A percentile compares a stretch with the other conserved stretches of the same genome.
Conservation (phyloP, 2,888 invertebrate species). For the Ceramica pisi region DNA sequence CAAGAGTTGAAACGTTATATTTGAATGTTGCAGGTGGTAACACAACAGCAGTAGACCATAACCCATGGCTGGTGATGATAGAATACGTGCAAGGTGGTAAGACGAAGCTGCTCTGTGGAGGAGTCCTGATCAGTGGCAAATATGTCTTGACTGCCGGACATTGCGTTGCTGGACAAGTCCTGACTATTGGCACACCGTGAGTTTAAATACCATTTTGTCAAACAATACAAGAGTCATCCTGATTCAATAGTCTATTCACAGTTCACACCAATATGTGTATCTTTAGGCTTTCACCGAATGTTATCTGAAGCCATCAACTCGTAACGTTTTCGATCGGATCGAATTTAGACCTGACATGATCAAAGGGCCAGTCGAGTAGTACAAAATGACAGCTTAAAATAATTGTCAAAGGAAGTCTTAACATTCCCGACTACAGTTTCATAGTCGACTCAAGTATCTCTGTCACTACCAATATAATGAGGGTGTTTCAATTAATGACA, state of each 20-base stretch:
- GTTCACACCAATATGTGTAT: too few relatives aligned
- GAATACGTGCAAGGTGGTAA: conserved; percentile 76
- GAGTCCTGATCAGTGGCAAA: conserved; percentile 87
- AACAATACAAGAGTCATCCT: not conserved
- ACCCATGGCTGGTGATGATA: conserved; percentile 90
- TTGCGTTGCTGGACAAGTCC: conserved; percentile 84
- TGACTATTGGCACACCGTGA: conserved; percentile 84
- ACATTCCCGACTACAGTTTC: not conserved
- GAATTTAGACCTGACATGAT: too few relatives aligned
- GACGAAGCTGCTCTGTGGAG: conserved; percentile 78
- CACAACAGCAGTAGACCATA: conserved; percentile 87
- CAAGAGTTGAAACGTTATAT: conserved; percentile 1
- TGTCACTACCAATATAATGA: not conserved
- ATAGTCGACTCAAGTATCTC: not conserved
- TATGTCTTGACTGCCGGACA: conserved; percentile 91
- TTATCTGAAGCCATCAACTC: not conserved
- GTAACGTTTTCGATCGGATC: too few relatives aligned
- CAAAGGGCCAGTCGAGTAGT: too few relatives aligned
- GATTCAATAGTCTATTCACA: not conserved
- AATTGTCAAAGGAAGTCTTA: not conserved
- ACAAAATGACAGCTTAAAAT: too few relatives aligned
- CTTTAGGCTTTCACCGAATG: not conserved
- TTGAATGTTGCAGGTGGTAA: conserved; percentile 71
- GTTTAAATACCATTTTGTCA: conserved; percentile 50
- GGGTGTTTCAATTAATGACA: not conserved